phyloP scores from a whole-genome alignment of 2,797 vertebrate genomes.

The Novumbra hubbsi region DNA sequence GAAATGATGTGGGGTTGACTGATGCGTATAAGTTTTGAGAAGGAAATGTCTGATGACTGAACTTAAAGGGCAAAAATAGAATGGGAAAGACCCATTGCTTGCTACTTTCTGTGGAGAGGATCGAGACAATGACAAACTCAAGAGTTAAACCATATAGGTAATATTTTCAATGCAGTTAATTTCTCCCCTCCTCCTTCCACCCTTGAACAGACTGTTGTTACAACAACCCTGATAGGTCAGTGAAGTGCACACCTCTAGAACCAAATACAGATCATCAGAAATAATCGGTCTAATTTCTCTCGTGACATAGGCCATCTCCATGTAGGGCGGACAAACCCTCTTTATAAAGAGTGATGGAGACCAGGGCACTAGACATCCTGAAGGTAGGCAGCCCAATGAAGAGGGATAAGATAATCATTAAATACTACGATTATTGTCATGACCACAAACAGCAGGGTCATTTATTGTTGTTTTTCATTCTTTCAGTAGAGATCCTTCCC shows the following conservation, averaged over 20 bases:
- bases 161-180: background rate
- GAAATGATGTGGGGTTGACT: too few species aligned
- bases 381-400: constrained; percentile 20
- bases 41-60: background rate
- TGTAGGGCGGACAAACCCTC: constrained; percentile 32
- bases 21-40: constrained; percentile 8
- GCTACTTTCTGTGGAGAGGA: background rate
- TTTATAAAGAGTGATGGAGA: constrained; percentile 28
- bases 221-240: constrained; percentile 1
- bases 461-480: background rate
- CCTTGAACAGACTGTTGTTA: background rate
- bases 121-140: background rate
- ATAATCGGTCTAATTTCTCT: background rate
- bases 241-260: background rate
- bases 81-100: background rate
- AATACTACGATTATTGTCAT: background rate
- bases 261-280: background rate
- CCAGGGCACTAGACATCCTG: constrained; percentile 18
- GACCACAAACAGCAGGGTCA: background rate
- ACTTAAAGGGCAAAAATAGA: background rate
- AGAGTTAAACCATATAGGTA: too few species aligned
- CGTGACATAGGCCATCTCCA: constrained; percentile 16
- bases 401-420: background rate
- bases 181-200: background rate
- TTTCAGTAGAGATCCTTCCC: constrained; percentile 20